These are phyloP conservation scores for Notolepis coatsorum DNA, from an alignment of 2,797 vertebrate species.

Conservation along the genomic window DNA sequence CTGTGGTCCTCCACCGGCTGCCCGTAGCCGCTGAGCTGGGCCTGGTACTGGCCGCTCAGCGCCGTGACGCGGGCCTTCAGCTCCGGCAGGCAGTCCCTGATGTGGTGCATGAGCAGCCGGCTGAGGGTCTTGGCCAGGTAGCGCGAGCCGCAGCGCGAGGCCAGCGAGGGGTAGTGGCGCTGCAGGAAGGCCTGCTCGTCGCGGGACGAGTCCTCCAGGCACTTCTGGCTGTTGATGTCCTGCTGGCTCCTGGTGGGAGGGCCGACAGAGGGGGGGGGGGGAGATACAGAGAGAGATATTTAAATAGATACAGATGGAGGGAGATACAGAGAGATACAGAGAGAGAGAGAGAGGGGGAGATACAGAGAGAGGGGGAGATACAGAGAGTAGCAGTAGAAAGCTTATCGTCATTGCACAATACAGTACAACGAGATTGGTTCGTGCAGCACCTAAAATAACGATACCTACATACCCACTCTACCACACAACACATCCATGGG, in stretches of 20 bases:
- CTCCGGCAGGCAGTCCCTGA: constrained; percentile 87
- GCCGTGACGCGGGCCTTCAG: constrained; percentile 84
- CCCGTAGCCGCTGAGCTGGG: constrained; percentile 82
- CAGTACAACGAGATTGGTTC: too few relatives aligned
- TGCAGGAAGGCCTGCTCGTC: constrained; percentile 86
- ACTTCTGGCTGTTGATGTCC: constrained; percentile 85
- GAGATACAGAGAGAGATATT: not conserved
- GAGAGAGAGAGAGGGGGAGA: too few relatives aligned
- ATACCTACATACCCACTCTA: too few relatives aligned
- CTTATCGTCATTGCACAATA: not conserved
- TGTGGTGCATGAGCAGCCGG: constrained; percentile 87
- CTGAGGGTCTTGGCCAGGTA: constrained; percentile 85
- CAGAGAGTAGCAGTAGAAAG: not conserved
- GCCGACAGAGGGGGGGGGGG: constrained; percentile 5
- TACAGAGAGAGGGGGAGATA: too few relatives aligned
- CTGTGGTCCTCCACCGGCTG: constrained; percentile 87
- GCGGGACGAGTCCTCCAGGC: constrained; percentile 70
- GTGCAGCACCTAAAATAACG: too few relatives aligned
- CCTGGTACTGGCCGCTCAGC: constrained; percentile 83
- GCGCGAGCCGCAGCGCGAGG: constrained; percentile 79
- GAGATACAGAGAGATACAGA: too few relatives aligned
- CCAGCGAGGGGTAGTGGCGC: constrained; percentile 84
- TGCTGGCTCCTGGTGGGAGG: constrained; percentile 81
- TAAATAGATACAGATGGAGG: not conserved
- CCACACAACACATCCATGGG: too few relatives aligned